These are phyloP conservation scores for Synanthedon andrenaeformis DNA, from an alignment of 2,888 invertebrate genomes.

Conservation along the genomic window DNA sequence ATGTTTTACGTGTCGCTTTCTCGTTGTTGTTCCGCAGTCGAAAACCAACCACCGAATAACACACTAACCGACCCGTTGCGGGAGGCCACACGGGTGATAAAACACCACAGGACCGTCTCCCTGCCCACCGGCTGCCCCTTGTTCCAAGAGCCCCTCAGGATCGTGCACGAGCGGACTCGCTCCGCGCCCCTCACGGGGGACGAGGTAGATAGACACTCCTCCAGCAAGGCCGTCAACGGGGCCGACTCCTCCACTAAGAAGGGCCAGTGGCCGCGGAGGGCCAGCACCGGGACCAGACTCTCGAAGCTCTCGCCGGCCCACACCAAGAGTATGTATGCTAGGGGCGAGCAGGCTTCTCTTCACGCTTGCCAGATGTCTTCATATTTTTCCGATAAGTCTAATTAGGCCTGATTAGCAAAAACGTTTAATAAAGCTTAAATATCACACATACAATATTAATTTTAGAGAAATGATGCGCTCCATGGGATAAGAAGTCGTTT, in stretches of 20 bases:
- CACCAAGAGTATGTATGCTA: conserved; percentile 58
- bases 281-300: conserved; percentile 56
- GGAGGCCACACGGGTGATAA: conserved; percentile 33
- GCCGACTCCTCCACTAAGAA: conserved; percentile 29
- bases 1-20: conserved; percentile 55
- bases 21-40: conserved; percentile 40
- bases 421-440: neutral
- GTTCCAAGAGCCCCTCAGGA: conserved; percentile 47
- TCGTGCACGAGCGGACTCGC: conserved; percentile 75
- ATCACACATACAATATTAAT: neutral
- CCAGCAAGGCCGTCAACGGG: conserved; percentile 49
- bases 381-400: neutral
- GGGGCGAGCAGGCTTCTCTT: neutral
- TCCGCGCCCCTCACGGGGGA: conserved; percentile 76
- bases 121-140: conserved; percentile 47
- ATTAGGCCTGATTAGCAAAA: neutral
- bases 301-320: conserved; percentile 61
- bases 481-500: too few relatives aligned
- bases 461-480: neutral
- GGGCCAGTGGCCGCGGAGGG: conserved; percentile 46
- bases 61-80: conserved; percentile 49
- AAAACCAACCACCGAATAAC: conserved; percentile 57
- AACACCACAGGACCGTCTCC: conserved; percentile 55
- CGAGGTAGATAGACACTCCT: conserved; percentile 46
- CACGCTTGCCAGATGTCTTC: neutral